phyloP scores from a whole-genome alignment of 2,888 invertebrate genomes.

The Perithous albicinctus region DNA sequence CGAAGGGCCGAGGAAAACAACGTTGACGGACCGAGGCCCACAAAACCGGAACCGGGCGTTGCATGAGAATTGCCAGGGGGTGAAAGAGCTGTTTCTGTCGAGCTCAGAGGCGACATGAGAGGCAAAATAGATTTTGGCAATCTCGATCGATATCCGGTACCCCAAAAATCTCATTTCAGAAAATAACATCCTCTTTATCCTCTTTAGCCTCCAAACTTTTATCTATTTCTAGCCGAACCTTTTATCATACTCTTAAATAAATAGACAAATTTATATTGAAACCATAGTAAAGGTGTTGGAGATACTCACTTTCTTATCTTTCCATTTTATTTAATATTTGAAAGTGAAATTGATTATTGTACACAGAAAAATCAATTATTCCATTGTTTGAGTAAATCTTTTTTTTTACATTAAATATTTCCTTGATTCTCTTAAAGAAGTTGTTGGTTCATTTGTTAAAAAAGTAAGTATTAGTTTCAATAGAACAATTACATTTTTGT shows the following conservation, averaged over 20 bases:
- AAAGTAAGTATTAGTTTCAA: no score
- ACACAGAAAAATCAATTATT: no score
- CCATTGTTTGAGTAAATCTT: no score
- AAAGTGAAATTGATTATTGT: no score
- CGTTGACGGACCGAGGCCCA: constrained; percentile 35
- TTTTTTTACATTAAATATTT: no score
- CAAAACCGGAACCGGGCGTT: constrained; percentile 52
- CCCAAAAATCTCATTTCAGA: constrained; percentile 44
- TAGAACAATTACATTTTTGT: no score
- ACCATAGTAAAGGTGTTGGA: neutral
- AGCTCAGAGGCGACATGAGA: constrained; percentile 31
- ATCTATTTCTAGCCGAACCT: neutral
- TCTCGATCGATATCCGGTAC: constrained; percentile 61
- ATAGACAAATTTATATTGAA: neutral
- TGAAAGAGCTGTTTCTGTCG: constrained; percentile 34
- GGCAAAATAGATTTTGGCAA: constrained; percentile 36
- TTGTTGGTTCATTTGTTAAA: no score
- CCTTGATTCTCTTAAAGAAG: no score
- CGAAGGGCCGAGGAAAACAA: constrained; percentile 49
- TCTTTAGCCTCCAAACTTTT: constrained; percentile 8
- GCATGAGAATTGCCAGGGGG: constrained; percentile 27
- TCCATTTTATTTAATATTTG: no score
- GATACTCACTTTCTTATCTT: no score
- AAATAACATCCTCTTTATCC: constrained; percentile 27
- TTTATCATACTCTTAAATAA: neutral